Conservation (phyloP, 2,888 invertebrate species). For the Cephus spinipes region DNA sequence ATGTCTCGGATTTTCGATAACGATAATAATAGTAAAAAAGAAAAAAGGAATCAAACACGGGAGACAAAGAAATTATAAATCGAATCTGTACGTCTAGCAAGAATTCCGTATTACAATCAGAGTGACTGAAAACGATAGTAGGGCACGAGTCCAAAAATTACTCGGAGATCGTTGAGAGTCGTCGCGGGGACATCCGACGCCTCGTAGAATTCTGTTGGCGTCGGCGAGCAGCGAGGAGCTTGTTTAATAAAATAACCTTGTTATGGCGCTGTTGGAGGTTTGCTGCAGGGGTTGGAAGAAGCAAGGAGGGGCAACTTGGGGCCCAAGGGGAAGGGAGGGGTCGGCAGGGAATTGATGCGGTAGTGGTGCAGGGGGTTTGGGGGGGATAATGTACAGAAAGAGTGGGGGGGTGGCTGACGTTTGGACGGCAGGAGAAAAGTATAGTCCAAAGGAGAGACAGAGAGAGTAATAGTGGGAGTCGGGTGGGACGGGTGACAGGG, state of each 20-base stretch:
- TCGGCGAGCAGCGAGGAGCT: slow-evolving; percentile 47
- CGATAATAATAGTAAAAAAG: neutral
- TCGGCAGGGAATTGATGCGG: neutral
- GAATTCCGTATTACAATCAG: neutral
- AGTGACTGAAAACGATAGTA: neutral
- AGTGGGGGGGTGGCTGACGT: neutral
- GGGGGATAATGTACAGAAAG: slow-evolving; percentile 17
- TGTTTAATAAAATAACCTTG: slow-evolving; percentile 64
- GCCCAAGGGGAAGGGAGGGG: neutral
- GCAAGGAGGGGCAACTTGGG: neutral
- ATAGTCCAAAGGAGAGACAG: slow-evolving; percentile 18
- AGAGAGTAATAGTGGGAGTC: slow-evolving; percentile 21
- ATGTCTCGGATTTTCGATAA: neutral
- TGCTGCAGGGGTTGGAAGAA: neutral
- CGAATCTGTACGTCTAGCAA: neutral
- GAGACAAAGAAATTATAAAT: neutral
- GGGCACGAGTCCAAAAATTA: neutral
- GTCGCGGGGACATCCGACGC: slow-evolving; percentile 22
- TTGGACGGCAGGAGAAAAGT: neutral
- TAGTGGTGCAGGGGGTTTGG: slow-evolving; percentile 13
- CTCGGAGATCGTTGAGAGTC: neutral
- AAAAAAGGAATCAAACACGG: neutral
- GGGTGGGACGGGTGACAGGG: neutral
- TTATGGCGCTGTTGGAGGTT: slow-evolving; percentile 45
- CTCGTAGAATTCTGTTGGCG: slow-evolving; percentile 34